Conservation (phyloP, 2,797 vertebrate genomes). For the Delichon dasypus region DNA sequence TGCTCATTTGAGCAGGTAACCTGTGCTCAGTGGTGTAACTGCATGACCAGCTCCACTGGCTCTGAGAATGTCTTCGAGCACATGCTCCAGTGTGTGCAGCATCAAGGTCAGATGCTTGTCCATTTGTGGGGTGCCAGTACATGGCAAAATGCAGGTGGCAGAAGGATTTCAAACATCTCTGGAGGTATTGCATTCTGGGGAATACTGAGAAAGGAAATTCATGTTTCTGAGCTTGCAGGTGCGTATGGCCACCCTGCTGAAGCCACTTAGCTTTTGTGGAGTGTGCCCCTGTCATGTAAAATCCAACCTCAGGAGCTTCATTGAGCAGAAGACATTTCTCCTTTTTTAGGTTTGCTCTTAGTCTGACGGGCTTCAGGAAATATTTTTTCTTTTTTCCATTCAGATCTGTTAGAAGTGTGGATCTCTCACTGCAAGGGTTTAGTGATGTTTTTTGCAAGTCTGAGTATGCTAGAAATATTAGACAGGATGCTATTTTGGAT, state of each 20-base stretch:
- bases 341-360: not conserved
- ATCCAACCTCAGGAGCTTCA: not conserved
- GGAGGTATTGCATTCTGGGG: not conserved
- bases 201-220: not conserved
- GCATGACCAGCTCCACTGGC: not conserved
- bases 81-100: not conserved
- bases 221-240: not conserved
- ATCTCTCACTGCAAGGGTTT: not conserved
- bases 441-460: not conserved
- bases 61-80: not conserved
- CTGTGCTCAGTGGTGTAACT: not conserved
- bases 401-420: not conserved
- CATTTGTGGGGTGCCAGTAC: not conserved
- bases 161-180: not conserved
- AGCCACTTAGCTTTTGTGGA: not conserved
- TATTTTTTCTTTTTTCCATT: not conserved
- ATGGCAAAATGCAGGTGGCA: not conserved
- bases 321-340: not conserved
- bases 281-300: not conserved
- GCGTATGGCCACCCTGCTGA: not conserved
- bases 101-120: accelerated
- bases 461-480: not conserved
- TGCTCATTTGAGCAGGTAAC: not conserved
- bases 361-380: not conserved
- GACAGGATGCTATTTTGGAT: not conserved